Percentiles rank a stretch among this genome's conserved stretches.
phyloP scores from a whole-genome alignment of 2,888 invertebrate genomes.

The Leistus spinibarbis region DNA sequence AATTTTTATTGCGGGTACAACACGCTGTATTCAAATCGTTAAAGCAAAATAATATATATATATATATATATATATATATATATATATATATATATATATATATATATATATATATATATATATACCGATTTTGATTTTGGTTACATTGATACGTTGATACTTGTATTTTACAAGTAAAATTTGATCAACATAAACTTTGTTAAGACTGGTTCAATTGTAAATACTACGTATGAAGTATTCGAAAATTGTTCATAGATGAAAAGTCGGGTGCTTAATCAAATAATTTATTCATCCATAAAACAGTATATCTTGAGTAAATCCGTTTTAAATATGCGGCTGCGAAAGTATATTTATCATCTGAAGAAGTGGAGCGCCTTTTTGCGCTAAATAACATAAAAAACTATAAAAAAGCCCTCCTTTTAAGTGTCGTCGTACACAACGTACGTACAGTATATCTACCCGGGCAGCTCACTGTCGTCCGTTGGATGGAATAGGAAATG shows the following conservation, averaged over 20 bases:
- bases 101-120: too few relatives aligned
- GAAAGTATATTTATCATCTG: not conserved
- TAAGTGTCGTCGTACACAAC: slow-evolving; percentile 20
- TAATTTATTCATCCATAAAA: not conserved
- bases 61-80: too few relatives aligned
- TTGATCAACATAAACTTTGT: too few relatives aligned
- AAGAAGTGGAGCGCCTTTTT: not conserved
- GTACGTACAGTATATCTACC: not conserved
- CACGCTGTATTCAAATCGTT: slow-evolving; percentile 14
- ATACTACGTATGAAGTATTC: too few relatives aligned
- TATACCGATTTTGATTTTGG: too few relatives aligned
- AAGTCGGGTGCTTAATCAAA: not conserved
- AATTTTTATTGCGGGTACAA: slow-evolving; percentile 24
- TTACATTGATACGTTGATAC: too few relatives aligned
- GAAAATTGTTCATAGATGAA: not conserved
- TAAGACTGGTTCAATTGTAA: too few relatives aligned
- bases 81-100: too few relatives aligned
- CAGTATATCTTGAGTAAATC: not conserved
- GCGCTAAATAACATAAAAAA: not conserved
- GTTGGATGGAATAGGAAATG: not conserved
- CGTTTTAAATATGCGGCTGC: not conserved
- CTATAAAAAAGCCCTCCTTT: slow-evolving; percentile 15
- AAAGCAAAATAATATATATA: too few relatives aligned
- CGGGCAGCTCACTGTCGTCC: not conserved
- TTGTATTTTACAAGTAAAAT: too few relatives aligned